phyloP scores from a whole-genome alignment of 2,113 vertebrate genomes.

The Synchiropus splendidus region DNA sequence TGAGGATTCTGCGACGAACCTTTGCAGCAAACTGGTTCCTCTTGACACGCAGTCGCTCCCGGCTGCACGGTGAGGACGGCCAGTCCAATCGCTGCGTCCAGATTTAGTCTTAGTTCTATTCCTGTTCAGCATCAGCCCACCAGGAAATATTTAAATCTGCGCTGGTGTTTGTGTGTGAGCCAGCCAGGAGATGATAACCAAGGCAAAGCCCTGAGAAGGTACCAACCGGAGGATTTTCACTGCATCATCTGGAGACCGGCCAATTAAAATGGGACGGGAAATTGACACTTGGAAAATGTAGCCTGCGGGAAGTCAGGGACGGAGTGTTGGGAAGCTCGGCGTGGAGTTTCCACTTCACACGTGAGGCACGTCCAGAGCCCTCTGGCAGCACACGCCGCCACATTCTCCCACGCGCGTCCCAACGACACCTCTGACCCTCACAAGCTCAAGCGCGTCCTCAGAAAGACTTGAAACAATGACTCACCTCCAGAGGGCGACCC shows the following conservation, averaged over 20 bases:
- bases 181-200: too few species aligned
- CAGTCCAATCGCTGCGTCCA: conserved; percentile 47
- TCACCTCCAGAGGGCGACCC: conserved; percentile 52
- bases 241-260: too few species aligned
- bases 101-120: conserved; percentile 69
- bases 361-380: conserved; percentile 50
- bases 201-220: too few species aligned
- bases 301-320: background rate
- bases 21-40: too few species aligned
- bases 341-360: conserved; percentile 46
- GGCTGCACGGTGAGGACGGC: conserved; percentile 7
- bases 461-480: conserved; percentile 17
- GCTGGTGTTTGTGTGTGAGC: too few species aligned
- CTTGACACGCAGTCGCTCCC: too few species aligned
- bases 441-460: background rate
- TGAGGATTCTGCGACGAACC: too few species aligned
- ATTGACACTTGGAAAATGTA: background rate
- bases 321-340: conserved; percentile 11
- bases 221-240: too few species aligned
- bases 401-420: conserved; percentile 1
- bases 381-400: conserved; percentile 24
- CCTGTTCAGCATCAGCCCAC: conserved; percentile 49
- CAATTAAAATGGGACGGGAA: too few species aligned
- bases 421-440: conserved; percentile 9
- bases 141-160: conserved; percentile 63